Evolutionary conservation across 2,113 vertebrate species (phyloP), one percentile per base, ranked within the genome.

Genomic region (Lophochroa leadbeateri): DNA sequence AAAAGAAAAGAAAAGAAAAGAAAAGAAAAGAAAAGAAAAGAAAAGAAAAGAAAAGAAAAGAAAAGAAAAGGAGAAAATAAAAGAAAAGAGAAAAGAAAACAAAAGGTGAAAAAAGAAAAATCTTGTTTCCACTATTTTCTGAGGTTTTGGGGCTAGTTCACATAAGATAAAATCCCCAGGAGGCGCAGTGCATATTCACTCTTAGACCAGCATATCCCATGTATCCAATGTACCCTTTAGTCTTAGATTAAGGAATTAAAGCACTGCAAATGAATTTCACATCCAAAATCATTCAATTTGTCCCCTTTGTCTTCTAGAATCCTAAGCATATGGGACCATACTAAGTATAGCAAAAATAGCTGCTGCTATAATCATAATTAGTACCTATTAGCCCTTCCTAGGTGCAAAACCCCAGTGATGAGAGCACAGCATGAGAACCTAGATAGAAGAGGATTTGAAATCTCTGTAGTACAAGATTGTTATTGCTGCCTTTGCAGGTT

Each of bases 161-260:
- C 0, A 0, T 87, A 88, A 72, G 33, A 88, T 41, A 96, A 93
- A 96, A 94, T 93, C 92, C 94, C 79, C 94, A 70, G 65, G 94
- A 94, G 94, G 39, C 35, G 86, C 65, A 46, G 83, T 43, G 58
- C 67, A 52, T 89, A 90, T 92, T 95, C 97, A 88, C 50, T 96
- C 92, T 92, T 91, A 96, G 96, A 74, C 92, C 76, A 90, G 90
- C 95, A 95, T 92, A 96, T 94, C 86, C 95, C 96, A 90, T 68
- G 88, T 92, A 96, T 94, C 86, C 96, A 97, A 92, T 68, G 87
- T 72, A 93, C 20, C 63, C 92, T 92, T 97, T 96, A 94, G 92
- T 97, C 93, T 97, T 97, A 97, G 97, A 97, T 96, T 97, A 97
- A 96, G 90, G 96, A 97, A 96, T 96, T 97, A 97, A 96, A 97